These are phyloP conservation scores for Amazona ochrocephala DNA, from an alignment of 2,797 vertebrate genomes.

Conservation along the genomic window DNA sequence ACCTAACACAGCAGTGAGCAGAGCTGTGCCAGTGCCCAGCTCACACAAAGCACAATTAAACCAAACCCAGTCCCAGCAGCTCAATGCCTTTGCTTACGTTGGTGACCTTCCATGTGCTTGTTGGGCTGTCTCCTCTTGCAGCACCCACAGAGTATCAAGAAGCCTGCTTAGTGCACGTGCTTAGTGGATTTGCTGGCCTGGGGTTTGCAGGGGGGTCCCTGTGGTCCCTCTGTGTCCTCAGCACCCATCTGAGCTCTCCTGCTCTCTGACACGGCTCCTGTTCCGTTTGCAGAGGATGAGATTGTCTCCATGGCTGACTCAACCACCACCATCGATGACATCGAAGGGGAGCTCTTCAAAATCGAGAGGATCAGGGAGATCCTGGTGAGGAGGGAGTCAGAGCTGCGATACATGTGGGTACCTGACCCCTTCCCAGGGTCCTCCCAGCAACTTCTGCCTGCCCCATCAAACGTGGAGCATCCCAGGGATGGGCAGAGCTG, in stretches of 20 bases:
- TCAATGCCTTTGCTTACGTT: accelerated
- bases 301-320: slow-evolving; percentile 91
- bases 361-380: slow-evolving; percentile 88
- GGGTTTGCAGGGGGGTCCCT: not conserved
- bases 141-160: not conserved
- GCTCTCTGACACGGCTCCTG: not conserved
- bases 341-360: slow-evolving; percentile 88
- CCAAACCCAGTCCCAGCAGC: not conserved
- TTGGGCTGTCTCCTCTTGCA: not conserved
- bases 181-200: not conserved
- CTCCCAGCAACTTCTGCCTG: accelerated
- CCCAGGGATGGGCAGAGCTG: not conserved
- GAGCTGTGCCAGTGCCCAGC: not conserved
- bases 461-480: accelerated
- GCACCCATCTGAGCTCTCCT: not conserved
- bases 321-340: slow-evolving; percentile 83
- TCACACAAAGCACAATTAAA: not conserved
- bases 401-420: slow-evolving; percentile 92
- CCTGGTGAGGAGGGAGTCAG: slow-evolving; percentile 88
- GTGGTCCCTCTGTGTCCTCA: not conserved
- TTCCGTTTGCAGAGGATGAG: slow-evolving; percentile 73
- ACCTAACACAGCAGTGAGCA: not conserved
- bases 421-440: too few species aligned
- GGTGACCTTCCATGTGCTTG: not conserved
- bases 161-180: not conserved